Evolutionary conservation across 2,797 vertebrate species (phyloP).

Genomic region (Rhinatrema bivittatum): DNA sequence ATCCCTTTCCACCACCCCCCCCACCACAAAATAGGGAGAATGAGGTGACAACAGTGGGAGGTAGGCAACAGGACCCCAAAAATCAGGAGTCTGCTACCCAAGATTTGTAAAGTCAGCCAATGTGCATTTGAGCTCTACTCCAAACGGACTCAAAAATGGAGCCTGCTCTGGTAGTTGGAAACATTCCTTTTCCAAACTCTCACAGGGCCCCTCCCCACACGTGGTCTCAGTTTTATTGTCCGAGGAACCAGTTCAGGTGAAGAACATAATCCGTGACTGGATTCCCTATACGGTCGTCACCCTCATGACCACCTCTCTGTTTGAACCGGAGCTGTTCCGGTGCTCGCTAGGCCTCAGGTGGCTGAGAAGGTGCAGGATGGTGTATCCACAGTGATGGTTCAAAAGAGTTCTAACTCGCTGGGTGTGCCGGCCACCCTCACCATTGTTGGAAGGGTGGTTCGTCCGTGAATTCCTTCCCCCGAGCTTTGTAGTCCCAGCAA

Average conservation of each 20-base stretch:
- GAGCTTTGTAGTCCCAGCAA: conserved; percentile 68
- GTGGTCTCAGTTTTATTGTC: conserved; percentile 12
- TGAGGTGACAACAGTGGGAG: neutral
- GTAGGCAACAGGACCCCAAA: neutral
- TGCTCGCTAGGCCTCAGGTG: conserved; percentile 80
- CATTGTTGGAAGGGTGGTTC: conserved; percentile 63
- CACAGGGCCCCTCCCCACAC: conserved; percentile 19
- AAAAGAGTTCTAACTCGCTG: conserved; percentile 87
- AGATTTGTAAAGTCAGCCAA: conserved; percentile 6
- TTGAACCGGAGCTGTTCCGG: conserved; percentile 67
- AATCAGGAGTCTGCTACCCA: conserved; percentile 3
- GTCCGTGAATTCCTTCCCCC: conserved; percentile 68
- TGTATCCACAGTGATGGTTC: conserved; percentile 91
- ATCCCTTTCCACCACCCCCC: neutral
- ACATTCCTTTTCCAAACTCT: conserved; percentile 17
- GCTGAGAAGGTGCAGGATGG: conserved; percentile 87
- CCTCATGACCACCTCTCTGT: conserved; percentile 89
- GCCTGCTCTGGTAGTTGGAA: conserved; percentile 7
- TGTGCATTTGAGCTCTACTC: conserved; percentile 13
- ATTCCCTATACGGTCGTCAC: conserved; percentile 83
- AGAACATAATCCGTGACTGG: conserved; percentile 10
- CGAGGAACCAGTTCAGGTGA: conserved; percentile 11
- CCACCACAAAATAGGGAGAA: neutral
- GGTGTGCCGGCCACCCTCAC: conserved; percentile 57
- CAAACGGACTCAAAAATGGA: neutral